Base-by-base conservation (phyloP, 53 echinoderm and acorn worm genomes). In the Glandiceps talaboti region DNA sequence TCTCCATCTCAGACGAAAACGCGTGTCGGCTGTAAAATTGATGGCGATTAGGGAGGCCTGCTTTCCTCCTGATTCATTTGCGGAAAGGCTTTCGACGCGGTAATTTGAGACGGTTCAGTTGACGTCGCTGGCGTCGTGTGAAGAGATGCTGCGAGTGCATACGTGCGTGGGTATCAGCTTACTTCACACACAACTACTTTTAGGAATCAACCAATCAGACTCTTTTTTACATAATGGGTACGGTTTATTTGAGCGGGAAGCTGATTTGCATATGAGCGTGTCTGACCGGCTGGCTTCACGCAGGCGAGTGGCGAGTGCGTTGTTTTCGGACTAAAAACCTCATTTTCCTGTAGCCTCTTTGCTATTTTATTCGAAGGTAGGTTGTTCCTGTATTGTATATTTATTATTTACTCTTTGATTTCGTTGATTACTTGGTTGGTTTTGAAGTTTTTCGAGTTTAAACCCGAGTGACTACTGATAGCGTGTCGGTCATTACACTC, bases 91-190 rank as follows among this genome's bases (percentile, higher is more conserved):
- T 45, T 45, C 64, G 64, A 45, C 64, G 64, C 64, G 64, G 64
- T 45, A 45, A 45, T 45, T 45, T 45, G 64, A 45, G 64, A 6
- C 20, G 64, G 64, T 20, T 45, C 20, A 45, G 64, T 45, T 6
- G 64, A 45, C 64, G 64, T 45, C n/a, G n/a, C n/a, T 45, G 64
- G 64, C 64, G 64, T 45, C 64, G 64, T 45, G 64, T 45, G 64
- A 45, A 45, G 64, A 12, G 64, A 45, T 45, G 64, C 20, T 45
- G 64, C 64, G 64, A 45, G 64, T 45, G 64, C 64, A 45, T 6
- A 45, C 64, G 64, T 45, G 64, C 64, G 64, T 45, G 64, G 20
- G 6, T 45, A 45, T 45, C 64, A 45, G 64, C 64, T 45, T 45
- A 45, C 64, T 45, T 45, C 64, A 45, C 64, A n/a, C n/a, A 45